Evolutionary conservation across 2,113 vertebrate genomes (phyloP).

Genomic region (Gyps fulvus): DNA sequence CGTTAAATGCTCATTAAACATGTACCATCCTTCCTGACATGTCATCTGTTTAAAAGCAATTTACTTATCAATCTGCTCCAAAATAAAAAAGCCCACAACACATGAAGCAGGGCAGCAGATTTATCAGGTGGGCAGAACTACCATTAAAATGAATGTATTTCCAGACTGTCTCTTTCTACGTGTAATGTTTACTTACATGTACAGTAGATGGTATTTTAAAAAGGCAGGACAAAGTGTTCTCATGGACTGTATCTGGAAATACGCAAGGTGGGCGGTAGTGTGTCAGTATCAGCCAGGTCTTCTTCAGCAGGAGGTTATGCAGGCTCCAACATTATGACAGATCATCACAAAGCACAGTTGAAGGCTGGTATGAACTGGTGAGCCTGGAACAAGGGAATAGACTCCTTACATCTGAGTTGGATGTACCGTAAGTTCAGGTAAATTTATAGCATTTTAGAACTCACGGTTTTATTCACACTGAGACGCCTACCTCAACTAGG

Average conservation of each 20-base stretch:
- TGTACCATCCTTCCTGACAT: background rate
- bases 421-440: background rate
- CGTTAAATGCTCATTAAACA: background rate
- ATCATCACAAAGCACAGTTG: background rate
- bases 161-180: background rate
- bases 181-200: background rate
- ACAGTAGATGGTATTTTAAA: background rate
- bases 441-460: background rate
- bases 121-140: background rate
- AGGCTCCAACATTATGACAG: background rate
- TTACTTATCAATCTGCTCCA: background rate
- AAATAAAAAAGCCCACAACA: background rate
- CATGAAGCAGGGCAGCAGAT: background rate
- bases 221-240: background rate
- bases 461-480: background rate
- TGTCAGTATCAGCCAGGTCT: background rate
- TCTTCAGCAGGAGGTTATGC: background rate
- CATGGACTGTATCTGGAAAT: background rate
- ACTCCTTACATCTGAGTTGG: background rate
- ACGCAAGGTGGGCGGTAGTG: background rate
- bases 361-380: background rate
- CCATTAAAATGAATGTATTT: background rate
- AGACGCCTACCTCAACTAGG: background rate
- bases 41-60: background rate
- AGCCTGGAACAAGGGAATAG: background rate